These are phyloP conservation scores for Macropis europaea DNA, from an alignment of 2,888 invertebrate genomes.

Conservation along the genomic window DNA sequence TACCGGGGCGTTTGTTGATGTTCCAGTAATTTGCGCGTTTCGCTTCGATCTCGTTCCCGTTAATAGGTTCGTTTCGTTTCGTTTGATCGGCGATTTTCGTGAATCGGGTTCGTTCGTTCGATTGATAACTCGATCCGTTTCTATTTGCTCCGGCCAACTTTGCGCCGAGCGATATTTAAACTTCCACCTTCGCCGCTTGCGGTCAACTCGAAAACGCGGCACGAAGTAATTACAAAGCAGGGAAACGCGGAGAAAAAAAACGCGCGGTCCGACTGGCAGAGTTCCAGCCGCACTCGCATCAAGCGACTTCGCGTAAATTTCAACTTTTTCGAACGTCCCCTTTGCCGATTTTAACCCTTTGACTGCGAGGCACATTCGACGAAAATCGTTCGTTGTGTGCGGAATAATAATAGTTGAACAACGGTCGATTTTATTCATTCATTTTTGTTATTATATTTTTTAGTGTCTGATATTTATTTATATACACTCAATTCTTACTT, in stretches of 20 bases:
- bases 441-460: too few relatives aligned
- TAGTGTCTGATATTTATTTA: too few relatives aligned
- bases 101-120: not conserved
- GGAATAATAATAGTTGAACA: too few relatives aligned
- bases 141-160: not conserved
- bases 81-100: not conserved
- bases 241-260: constrained; percentile 15
- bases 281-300: constrained; percentile 16
- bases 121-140: not conserved
- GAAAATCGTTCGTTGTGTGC: too few relatives aligned
- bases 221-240: constrained; percentile 13
- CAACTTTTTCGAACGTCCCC: constrained; percentile 3
- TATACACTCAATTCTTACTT: too few relatives aligned
- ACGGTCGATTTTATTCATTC: too few relatives aligned
- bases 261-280: constrained; percentile 12
- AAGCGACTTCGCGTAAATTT: not conserved
- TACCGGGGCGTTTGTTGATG: too few relatives aligned
- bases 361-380: too few relatives aligned
- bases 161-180: constrained; percentile 20
- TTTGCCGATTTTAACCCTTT: too few relatives aligned
- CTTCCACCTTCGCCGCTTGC: not conserved
- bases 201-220: not conserved
- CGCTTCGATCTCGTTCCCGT: not conserved
- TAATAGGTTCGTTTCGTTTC: not conserved
- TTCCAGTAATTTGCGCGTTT: not conserved